Percentiles rank a stretch among this genome's conserved stretches.
These are phyloP conservation scores for Xylocopa sonorina DNA, from an alignment of 1,140 invertebrate genomes.

Conservation along the genomic window DNA sequence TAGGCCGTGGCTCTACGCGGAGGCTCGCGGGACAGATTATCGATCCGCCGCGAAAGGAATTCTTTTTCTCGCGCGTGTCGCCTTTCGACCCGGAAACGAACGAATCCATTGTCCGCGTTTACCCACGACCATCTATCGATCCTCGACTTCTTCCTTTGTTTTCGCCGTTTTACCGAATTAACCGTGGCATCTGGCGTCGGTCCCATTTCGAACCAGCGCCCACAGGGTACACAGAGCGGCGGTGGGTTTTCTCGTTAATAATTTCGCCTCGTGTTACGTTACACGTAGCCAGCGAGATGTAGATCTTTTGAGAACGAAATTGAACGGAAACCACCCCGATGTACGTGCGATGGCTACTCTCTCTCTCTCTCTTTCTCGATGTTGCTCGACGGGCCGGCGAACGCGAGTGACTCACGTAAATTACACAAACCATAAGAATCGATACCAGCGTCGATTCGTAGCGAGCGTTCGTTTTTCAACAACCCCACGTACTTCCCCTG, in stretches of 20 bases:
- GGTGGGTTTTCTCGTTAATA: too few species aligned
- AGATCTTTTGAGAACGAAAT: constrained; percentile 27
- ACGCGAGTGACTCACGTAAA: constrained; percentile 48
- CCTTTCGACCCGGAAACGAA: constrained; percentile 53
- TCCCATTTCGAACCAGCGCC: too few species aligned
- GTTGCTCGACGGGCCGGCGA: constrained; percentile 6
- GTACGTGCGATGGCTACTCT: constrained; percentile 1
- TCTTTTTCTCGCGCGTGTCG: constrained; percentile 46
- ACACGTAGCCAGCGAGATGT: not conserved
- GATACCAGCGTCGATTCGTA: constrained; percentile 39
- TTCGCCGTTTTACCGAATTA: not conserved
- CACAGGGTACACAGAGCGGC: too few species aligned
- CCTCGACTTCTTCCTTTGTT: not conserved
- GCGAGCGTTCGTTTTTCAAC: constrained; percentile 38
- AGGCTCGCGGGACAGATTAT: constrained; percentile 51
- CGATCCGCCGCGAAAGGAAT: constrained; percentile 56
- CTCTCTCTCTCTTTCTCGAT: too few species aligned
- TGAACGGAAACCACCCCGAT: not conserved
- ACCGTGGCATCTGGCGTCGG: not conserved
- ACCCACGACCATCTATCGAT: too few species aligned
- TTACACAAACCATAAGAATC: constrained; percentile 52
- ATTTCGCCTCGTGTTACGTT: too few species aligned
- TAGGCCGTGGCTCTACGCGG: not conserved
- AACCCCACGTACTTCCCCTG: constrained; percentile 14
- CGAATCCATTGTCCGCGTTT: not conserved